These are phyloP conservation scores for Thamnophis sirtalis DNA, from an alignment of 2,113 vertebrate genomes.

Conservation along the genomic window DNA sequence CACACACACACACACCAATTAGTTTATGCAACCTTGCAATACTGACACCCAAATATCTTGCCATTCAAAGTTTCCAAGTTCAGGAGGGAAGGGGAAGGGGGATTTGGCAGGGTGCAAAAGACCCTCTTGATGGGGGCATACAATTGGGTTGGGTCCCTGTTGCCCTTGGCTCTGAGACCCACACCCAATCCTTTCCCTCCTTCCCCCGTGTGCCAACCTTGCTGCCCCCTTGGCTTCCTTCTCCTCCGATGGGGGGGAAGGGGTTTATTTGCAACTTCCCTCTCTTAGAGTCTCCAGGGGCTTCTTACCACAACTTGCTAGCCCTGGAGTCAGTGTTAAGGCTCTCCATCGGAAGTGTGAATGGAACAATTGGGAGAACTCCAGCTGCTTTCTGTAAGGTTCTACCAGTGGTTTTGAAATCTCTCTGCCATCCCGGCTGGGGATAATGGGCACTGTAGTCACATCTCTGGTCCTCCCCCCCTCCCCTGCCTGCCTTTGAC, in stretches of 20 bases:
- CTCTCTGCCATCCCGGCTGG: no score
- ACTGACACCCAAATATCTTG: background rate
- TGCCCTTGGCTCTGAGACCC: no score
- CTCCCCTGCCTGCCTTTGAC: background rate
- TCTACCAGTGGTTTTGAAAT: no score
- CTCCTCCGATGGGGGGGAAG: no score
- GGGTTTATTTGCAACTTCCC: no score
- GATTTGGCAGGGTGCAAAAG: background rate
- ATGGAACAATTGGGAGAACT: background rate
- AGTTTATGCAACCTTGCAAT: background rate
- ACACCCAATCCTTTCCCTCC: no score
- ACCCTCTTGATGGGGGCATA: background rate
- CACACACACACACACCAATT: no score
- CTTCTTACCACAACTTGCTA: background rate
- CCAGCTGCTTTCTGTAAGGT: background rate
- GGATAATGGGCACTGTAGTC: no score
- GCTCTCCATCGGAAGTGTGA: background rate
- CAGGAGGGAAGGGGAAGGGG: background rate
- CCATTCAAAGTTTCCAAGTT: background rate
- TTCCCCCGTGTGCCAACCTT: background rate
- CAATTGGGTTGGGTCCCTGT: background rate
- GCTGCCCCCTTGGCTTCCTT: no score
- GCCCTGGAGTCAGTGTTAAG: background rate
- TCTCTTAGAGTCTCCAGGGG: no score
- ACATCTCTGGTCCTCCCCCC: background rate